Conservation (phyloP, 2,113 vertebrate genomes). For the Turdus rufiventris region DNA sequence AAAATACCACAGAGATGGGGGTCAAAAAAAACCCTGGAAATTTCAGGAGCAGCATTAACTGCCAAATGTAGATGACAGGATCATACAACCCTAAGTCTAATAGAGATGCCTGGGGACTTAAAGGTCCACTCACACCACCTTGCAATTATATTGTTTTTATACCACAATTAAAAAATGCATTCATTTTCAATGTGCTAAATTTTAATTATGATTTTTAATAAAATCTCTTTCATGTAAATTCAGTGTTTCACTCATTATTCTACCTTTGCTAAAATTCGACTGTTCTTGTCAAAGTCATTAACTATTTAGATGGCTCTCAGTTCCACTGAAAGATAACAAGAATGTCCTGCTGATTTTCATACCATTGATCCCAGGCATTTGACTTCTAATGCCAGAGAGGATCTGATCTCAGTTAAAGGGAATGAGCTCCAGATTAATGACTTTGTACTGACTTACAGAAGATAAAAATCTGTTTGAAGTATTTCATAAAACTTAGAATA, state of each 20-base stretch:
- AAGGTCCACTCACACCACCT: neutral
- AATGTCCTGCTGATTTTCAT: neutral
- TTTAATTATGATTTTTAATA: neutral
- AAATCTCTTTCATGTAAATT: neutral
- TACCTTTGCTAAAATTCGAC: neutral
- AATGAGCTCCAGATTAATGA: neutral
- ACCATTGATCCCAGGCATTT: neutral
- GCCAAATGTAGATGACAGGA: neutral
- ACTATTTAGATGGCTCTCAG: neutral
- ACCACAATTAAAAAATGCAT: neutral
- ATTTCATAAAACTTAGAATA: neutral
- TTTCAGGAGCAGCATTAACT: neutral
- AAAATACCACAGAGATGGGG: neutral
- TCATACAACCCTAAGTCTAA: neutral
- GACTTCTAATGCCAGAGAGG: neutral
- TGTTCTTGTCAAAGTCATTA: neutral
- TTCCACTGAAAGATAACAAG: neutral
- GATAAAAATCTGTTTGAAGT: neutral
- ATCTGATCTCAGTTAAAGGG: neutral
- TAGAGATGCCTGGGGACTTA: neutral
- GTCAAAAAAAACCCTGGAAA: neutral
- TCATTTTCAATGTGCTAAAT: neutral
- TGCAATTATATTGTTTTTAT: neutral
- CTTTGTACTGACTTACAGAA: neutral
- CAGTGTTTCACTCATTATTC: neutral